Evolutionary conservation across 2,888 invertebrate genomes (phyloP), one percentile per base, ranked within the genome.

Genomic region (Heliconius erato): DNA sequence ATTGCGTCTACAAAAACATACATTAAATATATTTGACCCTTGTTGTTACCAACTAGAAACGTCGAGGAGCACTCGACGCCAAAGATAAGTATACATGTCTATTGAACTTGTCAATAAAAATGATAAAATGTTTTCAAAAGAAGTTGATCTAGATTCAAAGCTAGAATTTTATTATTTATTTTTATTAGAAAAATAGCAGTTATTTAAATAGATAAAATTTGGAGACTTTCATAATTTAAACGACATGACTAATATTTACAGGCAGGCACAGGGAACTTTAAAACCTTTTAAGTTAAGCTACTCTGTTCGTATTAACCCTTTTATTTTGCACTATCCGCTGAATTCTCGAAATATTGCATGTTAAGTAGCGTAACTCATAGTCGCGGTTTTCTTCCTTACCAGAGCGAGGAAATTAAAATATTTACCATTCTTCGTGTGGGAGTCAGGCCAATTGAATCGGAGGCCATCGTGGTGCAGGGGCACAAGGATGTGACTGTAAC

Each of bases 41-140:
- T 26, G 32, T 40, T 74, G 19, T 74, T 74, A 19, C 28, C 28
- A 49, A 72, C 19, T 28, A n/a, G 74, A 74, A 54, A 59, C 28
- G 54, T 59, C 23, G 32, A 74, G 32, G 32, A 23, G 54, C 74
- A 74, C 74, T 74, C 74, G 74, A 54, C n/a, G n/a, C 32, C 23
- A 23, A 71, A 40, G 59, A 74, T 28, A 54, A 23, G 32, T 74
- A 32, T 54, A 32, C 54, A 54, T 32, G 9, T 74, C 59, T 44
- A 26, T 26, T 44, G 44, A n/a, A 44, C 63, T 63, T 49, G 49
- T 26, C 44, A 11, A 74, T 74, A 74, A 74, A 74, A 49, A 44
- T 74, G 74, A 74, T 74, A 54, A 74, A 74, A 74, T 54, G 32
- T 59, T 59, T 74, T 59, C 59, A 23, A 32, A 23, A 74, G 54